phyloP scores from a whole-genome alignment of 2,888 invertebrate genomes.

The Cheiracanthium punctorium region DNA sequence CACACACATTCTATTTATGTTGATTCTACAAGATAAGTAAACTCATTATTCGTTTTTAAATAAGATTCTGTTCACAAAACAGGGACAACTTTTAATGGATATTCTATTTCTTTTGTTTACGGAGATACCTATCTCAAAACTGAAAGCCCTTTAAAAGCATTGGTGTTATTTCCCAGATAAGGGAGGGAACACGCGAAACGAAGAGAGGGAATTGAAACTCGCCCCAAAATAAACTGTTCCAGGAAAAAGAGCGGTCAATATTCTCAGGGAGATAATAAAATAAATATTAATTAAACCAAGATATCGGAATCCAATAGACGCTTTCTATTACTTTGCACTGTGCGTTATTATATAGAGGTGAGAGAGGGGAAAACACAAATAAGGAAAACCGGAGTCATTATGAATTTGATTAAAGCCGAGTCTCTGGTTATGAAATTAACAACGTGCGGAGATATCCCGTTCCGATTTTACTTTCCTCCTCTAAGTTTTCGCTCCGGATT shows the following conservation, averaged over 20 bases:
- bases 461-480: neutral
- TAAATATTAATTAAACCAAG: conserved; percentile 7
- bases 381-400: conserved; percentile 6
- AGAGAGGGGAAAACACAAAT: neutral
- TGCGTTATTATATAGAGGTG: neutral
- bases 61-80: no score
- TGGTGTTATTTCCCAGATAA: neutral
- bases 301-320: neutral
- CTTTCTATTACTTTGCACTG: neutral
- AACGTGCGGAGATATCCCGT: neutral
- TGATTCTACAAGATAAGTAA: no score
- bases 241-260: neutral
- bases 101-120: no score
- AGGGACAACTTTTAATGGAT: no score
- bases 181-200: neutral
- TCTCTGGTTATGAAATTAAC: neutral
- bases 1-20: no score
- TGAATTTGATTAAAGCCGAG: conserved; percentile 1
- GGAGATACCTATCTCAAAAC: no score
- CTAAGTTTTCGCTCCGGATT: neutral
- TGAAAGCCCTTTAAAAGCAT: no score
- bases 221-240: neutral
- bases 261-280: neutral
- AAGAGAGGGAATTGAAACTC: neutral
- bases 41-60: no score